Evolutionary conservation across 1,140 invertebrate species (phyloP).

Genomic region (Ceratina japonica): DNA sequence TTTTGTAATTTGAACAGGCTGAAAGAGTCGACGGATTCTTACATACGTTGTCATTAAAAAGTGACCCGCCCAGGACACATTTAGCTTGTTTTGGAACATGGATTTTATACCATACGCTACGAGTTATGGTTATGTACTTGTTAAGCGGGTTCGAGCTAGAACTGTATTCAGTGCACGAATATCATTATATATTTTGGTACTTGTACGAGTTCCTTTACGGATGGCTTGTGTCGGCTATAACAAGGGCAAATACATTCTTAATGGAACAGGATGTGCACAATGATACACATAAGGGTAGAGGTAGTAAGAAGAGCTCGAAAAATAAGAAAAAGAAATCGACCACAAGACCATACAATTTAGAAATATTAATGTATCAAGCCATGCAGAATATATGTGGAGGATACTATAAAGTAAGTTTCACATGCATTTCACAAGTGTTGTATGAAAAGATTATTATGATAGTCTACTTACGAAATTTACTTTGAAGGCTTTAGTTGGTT

Average conservation of each 20-base stretch:
- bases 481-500: slow-evolving; percentile 85
- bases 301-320: slow-evolving; percentile 81
- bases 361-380: slow-evolving; percentile 93
- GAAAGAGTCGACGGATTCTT: slow-evolving; percentile 94
- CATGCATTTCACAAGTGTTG: background rate
- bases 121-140: slow-evolving; percentile 97
- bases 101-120: slow-evolving; percentile 96
- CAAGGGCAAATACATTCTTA: slow-evolving; percentile 91
- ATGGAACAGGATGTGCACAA: slow-evolving; percentile 86
- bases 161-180: slow-evolving; percentile 97
- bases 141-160: slow-evolving; percentile 97
- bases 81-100: slow-evolving; percentile 96
- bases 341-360: slow-evolving; percentile 87
- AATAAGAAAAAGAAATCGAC: slow-evolving; percentile 86
- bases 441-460: background rate
- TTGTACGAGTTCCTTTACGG: slow-evolving; percentile 96
- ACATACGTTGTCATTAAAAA: slow-evolving; percentile 85
- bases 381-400: slow-evolving; percentile 96
- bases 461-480: slow-evolving; percentile 1
- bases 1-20: slow-evolving; percentile 81
- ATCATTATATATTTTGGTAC: slow-evolving; percentile 98
- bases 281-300: slow-evolving; percentile 79
- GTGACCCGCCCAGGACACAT: slow-evolving; percentile 85
- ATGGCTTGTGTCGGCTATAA: slow-evolving; percentile 94
- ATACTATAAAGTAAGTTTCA: slow-evolving; percentile 90